Conservation (phyloP, 1,140 invertebrate genomes). For the Dendroctonus valens region DNA sequence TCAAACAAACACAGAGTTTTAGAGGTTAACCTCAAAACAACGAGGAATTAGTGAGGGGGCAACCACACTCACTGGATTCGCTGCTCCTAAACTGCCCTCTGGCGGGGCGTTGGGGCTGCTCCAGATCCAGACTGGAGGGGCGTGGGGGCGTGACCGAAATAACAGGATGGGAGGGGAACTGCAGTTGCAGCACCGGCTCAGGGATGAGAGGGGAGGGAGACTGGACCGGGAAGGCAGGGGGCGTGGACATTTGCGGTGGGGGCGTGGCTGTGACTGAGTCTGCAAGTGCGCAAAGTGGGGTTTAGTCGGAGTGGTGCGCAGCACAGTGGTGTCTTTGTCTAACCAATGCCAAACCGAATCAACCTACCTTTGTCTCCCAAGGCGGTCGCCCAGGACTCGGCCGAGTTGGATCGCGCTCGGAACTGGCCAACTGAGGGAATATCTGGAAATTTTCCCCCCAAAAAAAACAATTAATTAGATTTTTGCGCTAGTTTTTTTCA, state of each 20-base stretch:
- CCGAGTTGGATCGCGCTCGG: slow-evolving; percentile 56
- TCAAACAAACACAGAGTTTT: slow-evolving; percentile 17
- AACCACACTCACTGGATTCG: slow-evolving; percentile 40
- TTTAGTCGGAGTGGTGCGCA: too few relatives aligned
- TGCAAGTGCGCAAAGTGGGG: slow-evolving; percentile 11
- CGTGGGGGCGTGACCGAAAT: slow-evolving; percentile 42
- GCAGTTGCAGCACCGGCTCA: slow-evolving; percentile 43
- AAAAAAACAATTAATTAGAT: too few relatives aligned
- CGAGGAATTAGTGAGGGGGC: background rate
- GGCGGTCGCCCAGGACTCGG: slow-evolving; percentile 56
- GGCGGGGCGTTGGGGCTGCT: slow-evolving; percentile 47
- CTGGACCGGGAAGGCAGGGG: slow-evolving; percentile 14
- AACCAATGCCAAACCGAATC: background rate
- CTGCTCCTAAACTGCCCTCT: slow-evolving; percentile 40
- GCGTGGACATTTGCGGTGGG: slow-evolving; percentile 19
- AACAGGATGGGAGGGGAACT: slow-evolving; percentile 36
- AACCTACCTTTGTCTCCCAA: slow-evolving; percentile 31
- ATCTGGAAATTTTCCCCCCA: slow-evolving; percentile 19
- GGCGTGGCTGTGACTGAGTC: slow-evolving; percentile 31
- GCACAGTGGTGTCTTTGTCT: too few relatives aligned
- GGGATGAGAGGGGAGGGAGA: slow-evolving; percentile 43
- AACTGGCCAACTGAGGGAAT: slow-evolving; percentile 19
- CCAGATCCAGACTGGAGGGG: slow-evolving; percentile 44
- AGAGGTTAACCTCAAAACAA: too few relatives aligned
- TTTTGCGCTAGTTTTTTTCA: too few relatives aligned